These are phyloP conservation scores for Poeciliopsis presidionis DNA, from an alignment of 2,797 vertebrate species.

Conservation along the genomic window DNA sequence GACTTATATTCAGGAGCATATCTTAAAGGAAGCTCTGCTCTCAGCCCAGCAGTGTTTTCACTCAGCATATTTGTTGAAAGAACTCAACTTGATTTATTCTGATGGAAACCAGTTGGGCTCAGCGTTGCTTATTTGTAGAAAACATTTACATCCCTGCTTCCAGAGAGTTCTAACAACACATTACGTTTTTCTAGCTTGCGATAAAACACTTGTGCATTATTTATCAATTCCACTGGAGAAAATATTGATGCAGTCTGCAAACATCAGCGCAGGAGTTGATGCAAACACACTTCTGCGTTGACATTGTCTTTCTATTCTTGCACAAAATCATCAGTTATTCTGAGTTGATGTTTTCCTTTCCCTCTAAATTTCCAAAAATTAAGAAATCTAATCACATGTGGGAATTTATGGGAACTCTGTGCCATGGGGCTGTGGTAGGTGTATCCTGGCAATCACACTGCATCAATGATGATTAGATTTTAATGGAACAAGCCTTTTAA, in stretches of 20 bases:
- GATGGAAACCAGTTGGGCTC: constrained; percentile 33
- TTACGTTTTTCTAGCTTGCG: constrained; percentile 11
- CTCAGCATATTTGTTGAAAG: constrained; percentile 22
- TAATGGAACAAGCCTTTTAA: constrained; percentile 23
- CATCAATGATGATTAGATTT: neutral
- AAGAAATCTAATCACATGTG: constrained; percentile 10
- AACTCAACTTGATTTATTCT: constrained; percentile 33
- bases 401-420: constrained; percentile 3
- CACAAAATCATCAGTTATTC: constrained; percentile 11
- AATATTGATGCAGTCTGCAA: constrained; percentile 30
- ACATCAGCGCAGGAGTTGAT: constrained; percentile 35
- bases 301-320: constrained; percentile 3
- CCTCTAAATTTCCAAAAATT: constrained; percentile 34
- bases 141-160: constrained; percentile 7
- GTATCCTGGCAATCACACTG: neutral
- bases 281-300: constrained; percentile 13
- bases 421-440: neutral
- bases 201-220: constrained; percentile 42
- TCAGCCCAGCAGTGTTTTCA: constrained; percentile 7
- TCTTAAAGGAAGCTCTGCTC: constrained; percentile 3
- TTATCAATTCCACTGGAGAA: constrained; percentile 38
- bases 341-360: neutral
- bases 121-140: constrained; percentile 23
- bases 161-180: constrained; percentile 14
- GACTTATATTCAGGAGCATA: constrained; percentile 7